Evolutionary conservation across 2,797 vertebrate genomes (phyloP).

Genomic region (Acanthiza pusilla): DNA sequence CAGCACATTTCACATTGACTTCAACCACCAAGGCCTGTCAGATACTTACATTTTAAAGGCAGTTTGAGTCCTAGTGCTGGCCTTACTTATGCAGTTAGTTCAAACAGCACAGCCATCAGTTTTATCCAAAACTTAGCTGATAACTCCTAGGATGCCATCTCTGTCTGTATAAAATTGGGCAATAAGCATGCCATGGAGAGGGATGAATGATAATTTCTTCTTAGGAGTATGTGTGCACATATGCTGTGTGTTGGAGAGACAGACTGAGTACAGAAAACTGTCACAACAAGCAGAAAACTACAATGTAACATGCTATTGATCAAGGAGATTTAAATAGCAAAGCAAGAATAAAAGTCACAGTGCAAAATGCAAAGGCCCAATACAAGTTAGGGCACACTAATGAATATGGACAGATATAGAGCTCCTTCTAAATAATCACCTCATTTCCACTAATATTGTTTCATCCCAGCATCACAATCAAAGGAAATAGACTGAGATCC

Average conservation of each 20-base stretch:
- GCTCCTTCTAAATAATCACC: conserved; percentile 26
- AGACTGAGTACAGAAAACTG: not conserved
- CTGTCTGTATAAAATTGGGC: not conserved
- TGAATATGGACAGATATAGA: not conserved
- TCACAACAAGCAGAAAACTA: not conserved
- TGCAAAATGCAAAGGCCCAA: not conserved
- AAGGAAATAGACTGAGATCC: not conserved
- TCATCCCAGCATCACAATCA: not conserved
- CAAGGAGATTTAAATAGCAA: not conserved
- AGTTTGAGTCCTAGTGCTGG: not conserved
- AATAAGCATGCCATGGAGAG: not conserved
- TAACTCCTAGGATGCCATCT: not conserved
- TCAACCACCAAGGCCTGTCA: not conserved
- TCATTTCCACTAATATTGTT: conserved; percentile 5
- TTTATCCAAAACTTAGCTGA: not conserved
- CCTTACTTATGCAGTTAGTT: not conserved
- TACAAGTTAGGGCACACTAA: conserved; percentile 17
- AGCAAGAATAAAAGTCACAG: not conserved
- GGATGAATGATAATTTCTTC: not conserved
- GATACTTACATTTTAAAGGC: not conserved
- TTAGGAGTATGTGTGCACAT: not conserved
- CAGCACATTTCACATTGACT: not conserved
- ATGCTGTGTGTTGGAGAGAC: not conserved
- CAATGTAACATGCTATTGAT: not conserved
- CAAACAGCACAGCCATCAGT: not conserved